Base-by-base conservation (phyloP, 1,140 invertebrate species). In the Agrilus planipennis region DNA sequence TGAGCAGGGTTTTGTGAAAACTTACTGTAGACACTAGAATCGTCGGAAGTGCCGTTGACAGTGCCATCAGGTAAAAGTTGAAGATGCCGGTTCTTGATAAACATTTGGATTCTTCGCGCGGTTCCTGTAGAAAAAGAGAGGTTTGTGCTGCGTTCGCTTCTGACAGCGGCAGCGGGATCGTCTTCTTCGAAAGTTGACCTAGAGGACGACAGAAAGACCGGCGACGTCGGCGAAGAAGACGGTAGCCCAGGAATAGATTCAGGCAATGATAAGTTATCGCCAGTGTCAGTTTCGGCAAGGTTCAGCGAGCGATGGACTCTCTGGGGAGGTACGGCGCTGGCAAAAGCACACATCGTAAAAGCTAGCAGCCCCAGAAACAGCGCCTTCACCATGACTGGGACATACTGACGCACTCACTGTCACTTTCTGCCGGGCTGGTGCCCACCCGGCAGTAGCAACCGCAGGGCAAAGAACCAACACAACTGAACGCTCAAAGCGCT, bases 11-110 rank as follows among this genome's bases (percentile, higher is more conserved):
- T n/a, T n/a, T n/a, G n/a, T n/a, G 60, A 23, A 41, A 34, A 85
- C 82, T 85, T 61, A 86, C 83, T 84, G 71, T 82, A 83, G 63
- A 79, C 74, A 60, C 79, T 82, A 51, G 67, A 71, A 60, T 78
- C 75, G 55, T 84, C 75, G 53, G 69, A 70, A 55, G 81, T 82
- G 38, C 81, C 81, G 64, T 82, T 83, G 57, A 87, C 81, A 44
- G 76, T 79, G 53, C 81, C 82, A 63, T 85, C 80, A 30, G 79
- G 78, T 59, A 82, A 56, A 38, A 86, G 68, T 63, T 85, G 82
- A 44, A 87, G 69, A 57, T 81, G 76, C 42, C 75, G 70, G 64
- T 85, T 82, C 61, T 80, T 84, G 57, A 87, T 75, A 64, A 77
- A 82, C 71, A 87, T 75, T 62, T 80, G 79, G 51, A 85, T 83